Evolutionary conservation across 2,888 invertebrate species (phyloP), one percentile per base, ranked within the genome.

Genomic region (Prosopocoilus inquinatus): DNA sequence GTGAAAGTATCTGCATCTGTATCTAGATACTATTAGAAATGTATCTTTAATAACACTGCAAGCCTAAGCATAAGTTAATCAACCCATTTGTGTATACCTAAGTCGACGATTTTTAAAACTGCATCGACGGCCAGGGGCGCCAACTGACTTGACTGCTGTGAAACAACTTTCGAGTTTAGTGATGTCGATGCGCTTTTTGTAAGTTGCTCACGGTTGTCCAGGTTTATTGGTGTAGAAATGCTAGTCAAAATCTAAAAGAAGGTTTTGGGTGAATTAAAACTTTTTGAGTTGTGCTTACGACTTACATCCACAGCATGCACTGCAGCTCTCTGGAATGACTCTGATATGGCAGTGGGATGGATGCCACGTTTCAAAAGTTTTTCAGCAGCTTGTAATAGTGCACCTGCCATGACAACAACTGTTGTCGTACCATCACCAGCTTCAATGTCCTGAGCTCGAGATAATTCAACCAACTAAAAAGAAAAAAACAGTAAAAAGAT

Each of bases 391-490:
- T 98, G 96, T 50, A 99, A 80, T 47, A 99, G 78, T 62, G 96
- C 94, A 47, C 99, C 99, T 64, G 97, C 98, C 70, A 99, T 87
- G 4, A 99, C 93, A 8, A 98, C 98, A 51, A 99, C 99, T 15
- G 96, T 94, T 8, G 99, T 99, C 15, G 99, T 99, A 55, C 99
- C 99, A 81, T 99, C 99, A 45, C 99, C 99, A 67, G 99, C 99
- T 79, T 98, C 98, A 68, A 97, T 88, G 78, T 99, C 99, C 80
- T 98, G 99, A 12, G 99, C 98, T 70, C 95, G 91, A 1, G 98
- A 97, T 63, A 99, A 81, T 78, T 99, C 99, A 3, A 99, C 99
- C 73, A 99, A 82, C 94, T 94, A 72, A 50, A 78, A 35, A 50
- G 55, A 48, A 34, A 13, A 4, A 9, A 53, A 13, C 5, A 4